phyloP scores from a whole-genome alignment of 2,888 invertebrate genomes.

The Anoncus sp. region DNA sequence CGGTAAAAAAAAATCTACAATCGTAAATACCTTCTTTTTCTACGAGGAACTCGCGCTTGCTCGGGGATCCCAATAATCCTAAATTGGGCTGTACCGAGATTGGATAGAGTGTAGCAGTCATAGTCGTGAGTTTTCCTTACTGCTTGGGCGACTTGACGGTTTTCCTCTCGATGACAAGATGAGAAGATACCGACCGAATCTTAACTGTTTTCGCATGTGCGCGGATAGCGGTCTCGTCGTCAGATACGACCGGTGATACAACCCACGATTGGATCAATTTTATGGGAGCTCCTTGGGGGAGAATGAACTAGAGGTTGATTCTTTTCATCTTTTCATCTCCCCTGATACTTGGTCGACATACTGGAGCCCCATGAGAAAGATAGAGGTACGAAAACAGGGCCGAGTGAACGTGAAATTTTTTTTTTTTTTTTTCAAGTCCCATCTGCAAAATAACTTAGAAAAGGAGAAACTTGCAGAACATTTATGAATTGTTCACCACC shows the following conservation, averaged over 20 bases:
- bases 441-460: not conserved
- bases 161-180: not conserved
- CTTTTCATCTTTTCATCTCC: conserved; percentile 43
- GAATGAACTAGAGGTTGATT: conserved; percentile 83
- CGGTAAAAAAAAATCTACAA: too few relatives aligned
- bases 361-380: conserved; percentile 3
- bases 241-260: conserved; percentile 12
- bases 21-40: too few relatives aligned
- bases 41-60: too few relatives aligned
- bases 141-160: not conserved
- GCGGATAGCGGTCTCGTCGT: conserved; percentile 14
- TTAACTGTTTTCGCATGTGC: not conserved
- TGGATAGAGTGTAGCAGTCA: not conserved
- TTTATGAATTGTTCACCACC: too few relatives aligned
- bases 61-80: too few relatives aligned
- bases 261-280: conserved; percentile 85
- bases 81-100: too few relatives aligned
- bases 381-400: conserved; percentile 8
- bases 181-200: not conserved
- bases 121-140: not conserved
- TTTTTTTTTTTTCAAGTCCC: too few relatives aligned
- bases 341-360: conserved; percentile 7
- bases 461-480: not conserved
- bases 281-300: conserved; percentile 83
- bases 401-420: not conserved